Percentiles rank a stretch among this genome's conserved stretches.
These are phyloP conservation scores for Amphimedon queenslandica DNA, from an alignment of 37 sponge, comb jelly and placozoan species.

Conservation along the genomic window DNA sequence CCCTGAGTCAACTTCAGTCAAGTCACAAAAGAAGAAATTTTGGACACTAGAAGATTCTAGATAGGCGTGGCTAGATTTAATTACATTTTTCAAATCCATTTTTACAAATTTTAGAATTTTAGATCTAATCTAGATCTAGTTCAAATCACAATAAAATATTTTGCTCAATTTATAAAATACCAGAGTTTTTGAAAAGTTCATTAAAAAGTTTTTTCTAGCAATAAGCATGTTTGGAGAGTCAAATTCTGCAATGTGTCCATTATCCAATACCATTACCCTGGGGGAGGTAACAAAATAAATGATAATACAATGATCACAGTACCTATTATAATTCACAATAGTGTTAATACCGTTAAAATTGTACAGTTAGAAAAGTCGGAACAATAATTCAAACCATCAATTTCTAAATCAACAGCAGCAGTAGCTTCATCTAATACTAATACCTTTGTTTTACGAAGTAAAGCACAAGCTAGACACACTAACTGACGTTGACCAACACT, in stretches of 20 bases:
- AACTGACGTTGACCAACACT: conserved; percentile 92
- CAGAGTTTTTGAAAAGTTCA: conserved; percentile 71
- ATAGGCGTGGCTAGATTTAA: too few species aligned
- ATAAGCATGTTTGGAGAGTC: conserved; percentile 74
- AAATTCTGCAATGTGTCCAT: conserved; percentile 76
- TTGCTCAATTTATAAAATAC: too few species aligned
- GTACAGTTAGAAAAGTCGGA: conserved; percentile 71
- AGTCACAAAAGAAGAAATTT: too few species aligned
- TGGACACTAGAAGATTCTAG: too few species aligned
- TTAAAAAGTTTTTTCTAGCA: conserved; percentile 57
- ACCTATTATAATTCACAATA: conserved; percentile 79
- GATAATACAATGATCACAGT: neutral
- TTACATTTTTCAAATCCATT: too few species aligned
- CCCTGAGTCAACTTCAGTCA: too few species aligned
- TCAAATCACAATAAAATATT: too few species aligned
- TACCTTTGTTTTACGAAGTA: too few species aligned
- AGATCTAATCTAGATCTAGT: too few species aligned
- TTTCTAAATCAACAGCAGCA: conserved; percentile 87
- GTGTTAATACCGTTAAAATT: conserved; percentile 94
- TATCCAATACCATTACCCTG: conserved; percentile 68
- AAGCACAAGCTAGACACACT: too few species aligned
- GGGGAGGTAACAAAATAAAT: neutral
- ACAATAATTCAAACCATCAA: conserved; percentile 61
- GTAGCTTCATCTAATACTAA: conserved; percentile 92
- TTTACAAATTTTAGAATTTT: too few species aligned